A percentile compares a stretch with the other conserved stretches of the same genome.
These are phyloP conservation scores for Leuciscus idus DNA, from an alignment of 2,113 vertebrate species.

Conservation along the genomic window DNA sequence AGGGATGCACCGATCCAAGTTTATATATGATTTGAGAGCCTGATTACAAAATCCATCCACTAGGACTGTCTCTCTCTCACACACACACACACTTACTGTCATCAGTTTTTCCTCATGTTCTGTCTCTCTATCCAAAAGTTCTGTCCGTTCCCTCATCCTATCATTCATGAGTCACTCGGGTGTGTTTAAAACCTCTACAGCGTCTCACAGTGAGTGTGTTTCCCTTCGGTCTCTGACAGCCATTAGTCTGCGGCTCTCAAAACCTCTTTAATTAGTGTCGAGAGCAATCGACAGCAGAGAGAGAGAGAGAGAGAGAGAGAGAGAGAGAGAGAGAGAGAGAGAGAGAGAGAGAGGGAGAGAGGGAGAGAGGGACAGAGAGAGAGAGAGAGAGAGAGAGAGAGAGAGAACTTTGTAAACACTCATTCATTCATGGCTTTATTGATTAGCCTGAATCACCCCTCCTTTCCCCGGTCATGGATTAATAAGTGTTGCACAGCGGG, in stretches of 20 bases:
- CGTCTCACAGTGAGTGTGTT: neutral
- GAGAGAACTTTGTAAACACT: neutral
- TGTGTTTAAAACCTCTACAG: neutral
- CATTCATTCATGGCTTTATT: conserved; percentile 1
- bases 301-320: neutral
- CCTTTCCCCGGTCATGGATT: neutral
- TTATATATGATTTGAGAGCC: too few species aligned
- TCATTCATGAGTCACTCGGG: neutral
- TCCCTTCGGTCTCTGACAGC: neutral
- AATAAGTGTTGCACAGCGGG: neutral
- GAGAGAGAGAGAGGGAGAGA: neutral
- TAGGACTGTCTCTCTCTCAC: neutral
- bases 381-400: conserved; percentile 6
- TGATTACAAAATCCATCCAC: neutral
- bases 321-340: neutral
- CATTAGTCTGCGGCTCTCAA: neutral
- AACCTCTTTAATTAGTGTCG: conserved; percentile 30
- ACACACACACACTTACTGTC: neutral
- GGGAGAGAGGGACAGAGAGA: neutral
- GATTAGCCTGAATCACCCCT: neutral
- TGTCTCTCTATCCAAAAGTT: neutral
- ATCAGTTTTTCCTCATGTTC: neutral
- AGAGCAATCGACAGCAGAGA: conserved; percentile 30
- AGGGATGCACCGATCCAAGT: too few species aligned
- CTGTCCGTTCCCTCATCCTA: neutral